phyloP scores from a whole-genome alignment of 2,888 invertebrate species.

The Pediacus dermestoides region DNA sequence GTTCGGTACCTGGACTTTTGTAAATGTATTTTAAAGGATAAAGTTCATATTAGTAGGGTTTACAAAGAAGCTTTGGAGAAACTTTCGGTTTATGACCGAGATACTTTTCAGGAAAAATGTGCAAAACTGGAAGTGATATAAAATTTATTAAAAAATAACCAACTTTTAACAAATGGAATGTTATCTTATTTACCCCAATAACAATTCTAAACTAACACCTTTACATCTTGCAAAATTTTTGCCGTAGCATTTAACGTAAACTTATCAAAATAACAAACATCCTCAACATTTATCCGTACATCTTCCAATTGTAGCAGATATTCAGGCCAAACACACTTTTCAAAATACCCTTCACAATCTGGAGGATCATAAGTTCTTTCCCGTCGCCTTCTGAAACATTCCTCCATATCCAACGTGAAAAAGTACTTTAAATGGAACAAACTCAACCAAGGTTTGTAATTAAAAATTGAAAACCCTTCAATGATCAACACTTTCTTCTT shows the following conservation, averaged over 20 bases:
- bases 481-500: constrained; percentile 65
- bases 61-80: too few relatives aligned
- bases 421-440: constrained; percentile 73
- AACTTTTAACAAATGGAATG: too few relatives aligned
- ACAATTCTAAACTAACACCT: constrained; percentile 4
- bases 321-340: constrained; percentile 87
- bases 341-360: constrained; percentile 85
- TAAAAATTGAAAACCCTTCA: constrained; percentile 75
- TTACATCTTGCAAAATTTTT: constrained; percentile 35
- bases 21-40: too few relatives aligned
- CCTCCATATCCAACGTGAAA: constrained; percentile 64
- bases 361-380: constrained; percentile 76
- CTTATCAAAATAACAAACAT: constrained; percentile 39
- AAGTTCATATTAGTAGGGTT: too few relatives aligned
- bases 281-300: constrained; percentile 38
- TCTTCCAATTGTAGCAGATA: constrained; percentile 60
- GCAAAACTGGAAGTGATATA: too few relatives aligned
- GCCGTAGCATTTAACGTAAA: constrained; percentile 26
- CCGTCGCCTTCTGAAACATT: constrained; percentile 62
- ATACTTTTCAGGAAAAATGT: too few relatives aligned
- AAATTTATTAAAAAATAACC: too few relatives aligned
- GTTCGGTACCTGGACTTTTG: too few relatives aligned
- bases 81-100: too few relatives aligned
- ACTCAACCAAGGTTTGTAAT: constrained; percentile 62
- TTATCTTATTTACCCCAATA: too few relatives aligned